Conservation (phyloP, 2,113 vertebrate genomes). For the Podocnemis expansa region DNA sequence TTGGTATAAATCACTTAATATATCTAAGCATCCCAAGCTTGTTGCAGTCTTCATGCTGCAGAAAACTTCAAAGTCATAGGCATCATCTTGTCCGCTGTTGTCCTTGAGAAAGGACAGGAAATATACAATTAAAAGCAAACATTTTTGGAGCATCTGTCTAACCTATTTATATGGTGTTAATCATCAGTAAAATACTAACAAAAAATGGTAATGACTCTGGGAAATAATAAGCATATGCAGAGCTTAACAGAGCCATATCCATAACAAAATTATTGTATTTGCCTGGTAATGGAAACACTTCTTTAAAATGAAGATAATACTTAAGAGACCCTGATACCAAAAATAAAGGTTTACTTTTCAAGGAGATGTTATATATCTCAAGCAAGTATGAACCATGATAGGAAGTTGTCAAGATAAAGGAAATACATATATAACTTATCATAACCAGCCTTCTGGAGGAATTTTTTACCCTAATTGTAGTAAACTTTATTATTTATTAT, state of each 20-base stretch:
- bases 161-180: conserved; percentile 26
- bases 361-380: neutral
- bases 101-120: neutral
- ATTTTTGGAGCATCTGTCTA: neutral
- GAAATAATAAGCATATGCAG: neutral
- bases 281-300: neutral
- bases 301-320: neutral
- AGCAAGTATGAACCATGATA: neutral
- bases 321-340: neutral
- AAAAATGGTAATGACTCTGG: neutral
- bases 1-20: conserved; percentile 75
- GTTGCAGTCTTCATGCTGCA: conserved; percentile 22
- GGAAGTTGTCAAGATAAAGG: neutral
- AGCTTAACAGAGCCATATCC: neutral
- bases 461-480: neutral
- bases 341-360: neutral
- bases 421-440: no score
- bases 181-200: neutral
- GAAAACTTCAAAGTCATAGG: conserved; percentile 13
- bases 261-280: neutral
- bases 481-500: neutral
- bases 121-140: neutral
- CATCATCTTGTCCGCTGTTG: neutral
- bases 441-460: neutral
- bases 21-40: neutral